Percentiles rank a stretch among this genome's conserved stretches.
phyloP scores from a whole-genome alignment of 2,888 invertebrate species.

The Ophion ventricosus region DNA sequence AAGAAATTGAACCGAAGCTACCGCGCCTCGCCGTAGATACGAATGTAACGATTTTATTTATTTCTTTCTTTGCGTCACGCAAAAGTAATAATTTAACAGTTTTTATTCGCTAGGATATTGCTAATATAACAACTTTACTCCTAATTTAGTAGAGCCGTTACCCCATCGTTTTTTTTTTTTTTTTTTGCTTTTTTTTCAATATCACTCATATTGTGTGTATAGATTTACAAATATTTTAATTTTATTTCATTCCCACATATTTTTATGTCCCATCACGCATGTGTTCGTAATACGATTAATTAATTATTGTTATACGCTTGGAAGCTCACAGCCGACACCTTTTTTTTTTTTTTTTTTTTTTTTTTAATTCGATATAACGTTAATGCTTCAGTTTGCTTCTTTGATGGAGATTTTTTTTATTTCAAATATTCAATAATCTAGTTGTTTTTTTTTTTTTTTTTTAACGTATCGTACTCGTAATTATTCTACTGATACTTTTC shows the following conservation, averaged over 20 bases:
- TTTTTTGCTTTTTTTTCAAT: constrained; percentile 26
- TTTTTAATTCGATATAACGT: constrained; percentile 73
- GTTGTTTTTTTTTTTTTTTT: no score
- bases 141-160: constrained; percentile 50
- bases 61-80: constrained; percentile 16
- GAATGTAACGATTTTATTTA: constrained; percentile 33
- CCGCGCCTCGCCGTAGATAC: constrained; percentile 41
- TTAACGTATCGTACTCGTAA: constrained; percentile 8
- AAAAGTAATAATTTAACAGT: constrained; percentile 27
- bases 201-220: constrained; percentile 38
- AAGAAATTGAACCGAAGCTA: constrained; percentile 30
- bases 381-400: constrained; percentile 60
- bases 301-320: constrained; percentile 84
- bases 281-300: constrained; percentile 79
- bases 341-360: constrained; percentile 70
- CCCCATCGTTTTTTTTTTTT: constrained; percentile 34
- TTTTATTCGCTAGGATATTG: constrained; percentile 11
- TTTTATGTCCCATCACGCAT: constrained; percentile 38
- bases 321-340: constrained; percentile 83
- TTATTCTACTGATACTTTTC: constrained; percentile 13
- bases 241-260: constrained; percentile 38
- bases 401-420: constrained; percentile 44
- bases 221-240: constrained; percentile 42
- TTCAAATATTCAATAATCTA: constrained; percentile 9
- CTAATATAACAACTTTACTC: constrained; percentile 38